Evolutionary conservation across 2,797 vertebrate species (phyloP).

Genomic region (Gymnoscopelus braueri): DNA sequence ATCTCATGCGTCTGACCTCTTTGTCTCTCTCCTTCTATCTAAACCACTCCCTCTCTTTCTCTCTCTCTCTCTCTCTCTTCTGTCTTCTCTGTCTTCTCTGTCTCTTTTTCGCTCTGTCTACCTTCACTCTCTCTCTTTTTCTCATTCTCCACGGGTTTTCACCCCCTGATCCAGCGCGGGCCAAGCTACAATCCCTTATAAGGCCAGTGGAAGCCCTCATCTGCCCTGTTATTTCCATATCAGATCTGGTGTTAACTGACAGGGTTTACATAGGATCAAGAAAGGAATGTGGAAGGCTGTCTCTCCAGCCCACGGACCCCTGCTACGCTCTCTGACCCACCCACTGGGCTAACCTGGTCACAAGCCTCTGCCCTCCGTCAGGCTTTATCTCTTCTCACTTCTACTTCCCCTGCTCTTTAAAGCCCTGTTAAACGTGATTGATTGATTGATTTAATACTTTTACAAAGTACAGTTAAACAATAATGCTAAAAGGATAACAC

Average conservation of each 20-base stretch:
- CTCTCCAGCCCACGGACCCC: slow-evolving; percentile 1
- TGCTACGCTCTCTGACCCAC: slow-evolving; percentile 38
- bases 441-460: no score
- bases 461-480: no score
- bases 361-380: neutral
- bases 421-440: no score
- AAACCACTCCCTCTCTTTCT: neutral
- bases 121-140: slow-evolving; percentile 40
- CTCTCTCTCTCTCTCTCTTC: slow-evolving; percentile 3
- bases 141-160: slow-evolving; percentile 50
- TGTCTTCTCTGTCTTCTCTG: neutral
- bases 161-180: slow-evolving; percentile 62
- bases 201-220: slow-evolving; percentile 72
- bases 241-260: slow-evolving; percentile 71
- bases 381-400: slow-evolving; percentile 18
- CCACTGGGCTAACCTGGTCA: slow-evolving; percentile 40
- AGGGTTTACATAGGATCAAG: slow-evolving; percentile 74
- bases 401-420: slow-evolving; percentile 1
- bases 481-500: no score
- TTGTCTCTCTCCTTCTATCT: no score
- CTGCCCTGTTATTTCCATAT: slow-evolving; percentile 78
- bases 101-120: slow-evolving; percentile 20
- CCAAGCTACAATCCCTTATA: slow-evolving; percentile 75
- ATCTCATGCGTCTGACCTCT: neutral
- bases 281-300: slow-evolving; percentile 65